Base-by-base conservation (phyloP, 2,113 vertebrate species). In the Notiomystis cincta region DNA sequence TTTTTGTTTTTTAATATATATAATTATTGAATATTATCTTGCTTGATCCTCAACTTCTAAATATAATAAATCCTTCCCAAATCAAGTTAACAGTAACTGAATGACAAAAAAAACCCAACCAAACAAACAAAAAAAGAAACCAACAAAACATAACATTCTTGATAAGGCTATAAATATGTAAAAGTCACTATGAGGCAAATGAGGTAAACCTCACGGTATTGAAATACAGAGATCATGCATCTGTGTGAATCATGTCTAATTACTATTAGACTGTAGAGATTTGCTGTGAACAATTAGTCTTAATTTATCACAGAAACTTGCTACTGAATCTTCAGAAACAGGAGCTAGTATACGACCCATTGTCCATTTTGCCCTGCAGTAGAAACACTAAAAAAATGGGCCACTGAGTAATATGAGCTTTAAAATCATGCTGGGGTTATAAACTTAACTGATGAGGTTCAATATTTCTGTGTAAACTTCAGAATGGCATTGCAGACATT, bases 71-170 rank as follows among this genome's bases (percentile, higher is more conserved):
- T 54, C 7, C 3, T 75, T 56, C 19, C 9, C 56, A 62, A 66
- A 87, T 66, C 18, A 72, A 69, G 4, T 31, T 84, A 88, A 93
- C 12, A 53, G 62, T 77, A 76, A 53, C 50, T 87, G 72, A 66
- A 82, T 5, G 3, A 0, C 12, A 47, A 19, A n/a, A 25, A 40
- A 40, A 40, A 40, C n/a, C n/a, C n/a, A n/a, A n/a, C n/a, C n/a
- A 44, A 44, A n/a, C 12, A 48, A 10, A n/a, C 7, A 25, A 24
- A 13, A 76, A 61, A 76, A 45, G n/a, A 50, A 6, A 38, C 20
- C n/a, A 10, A 4, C 23, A 82, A 47, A 13, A 9, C 11, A 53
- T 7, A 38, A 7, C 9, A 45, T 81, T 79, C 22, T 61, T 83
- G 31, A 33, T 83, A 79, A 66, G 33, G 22, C 11, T 67, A 81